Evolutionary conservation across 2,113 vertebrate species (phyloP).

Genomic region (Urocolius indicus): DNA sequence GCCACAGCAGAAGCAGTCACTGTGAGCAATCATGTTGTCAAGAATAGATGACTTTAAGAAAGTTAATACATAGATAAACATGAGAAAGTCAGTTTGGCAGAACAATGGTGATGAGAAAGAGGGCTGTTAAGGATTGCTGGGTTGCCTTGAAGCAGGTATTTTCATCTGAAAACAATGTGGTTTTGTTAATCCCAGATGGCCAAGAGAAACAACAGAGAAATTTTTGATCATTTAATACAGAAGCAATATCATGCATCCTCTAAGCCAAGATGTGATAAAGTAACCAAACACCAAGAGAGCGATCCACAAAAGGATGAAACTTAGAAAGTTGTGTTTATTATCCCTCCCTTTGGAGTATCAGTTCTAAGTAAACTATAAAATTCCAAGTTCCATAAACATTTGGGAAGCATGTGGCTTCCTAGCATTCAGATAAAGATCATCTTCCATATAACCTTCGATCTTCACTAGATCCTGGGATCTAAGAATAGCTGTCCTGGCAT

Average conservation of each 20-base stretch:
- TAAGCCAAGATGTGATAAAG: background rate
- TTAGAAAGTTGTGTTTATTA: background rate
- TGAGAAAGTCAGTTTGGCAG: background rate
- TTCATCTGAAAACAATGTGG: background rate
- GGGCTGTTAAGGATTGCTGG: background rate
- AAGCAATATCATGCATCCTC: background rate
- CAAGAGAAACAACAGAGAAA: background rate
- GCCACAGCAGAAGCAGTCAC: background rate
- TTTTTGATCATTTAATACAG: background rate
- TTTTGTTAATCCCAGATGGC: background rate
- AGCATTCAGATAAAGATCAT: background rate
- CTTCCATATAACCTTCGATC: background rate
- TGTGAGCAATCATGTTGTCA: background rate
- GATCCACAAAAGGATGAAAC: background rate
- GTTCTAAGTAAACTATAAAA: background rate
- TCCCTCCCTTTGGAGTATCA: background rate
- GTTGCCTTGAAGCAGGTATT: background rate
- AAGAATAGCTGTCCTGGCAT: background rate
- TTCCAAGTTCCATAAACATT: background rate
- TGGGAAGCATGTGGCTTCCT: background rate
- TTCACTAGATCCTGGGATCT: background rate
- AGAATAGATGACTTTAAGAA: background rate
- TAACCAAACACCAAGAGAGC: background rate
- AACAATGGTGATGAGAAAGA: background rate
- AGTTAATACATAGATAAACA: accelerated